Percentiles rank a stretch among this genome's conserved stretches.
These are phyloP conservation scores for Selenia dentaria DNA, from an alignment of 2,888 invertebrate species.

Conservation along the genomic window DNA sequence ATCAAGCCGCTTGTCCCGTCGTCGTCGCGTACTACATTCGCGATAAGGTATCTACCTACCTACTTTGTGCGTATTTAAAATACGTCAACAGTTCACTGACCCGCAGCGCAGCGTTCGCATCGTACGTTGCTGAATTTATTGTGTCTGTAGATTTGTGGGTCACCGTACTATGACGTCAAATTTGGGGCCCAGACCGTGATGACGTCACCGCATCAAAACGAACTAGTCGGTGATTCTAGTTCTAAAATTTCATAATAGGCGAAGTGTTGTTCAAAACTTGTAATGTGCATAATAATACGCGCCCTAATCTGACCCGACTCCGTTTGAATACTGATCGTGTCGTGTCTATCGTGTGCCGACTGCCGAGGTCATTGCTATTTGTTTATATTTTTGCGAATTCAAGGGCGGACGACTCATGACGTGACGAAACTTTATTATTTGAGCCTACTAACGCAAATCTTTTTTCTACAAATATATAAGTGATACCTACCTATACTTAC, in stretches of 20 bases:
- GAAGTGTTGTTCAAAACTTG: constrained; percentile 61
- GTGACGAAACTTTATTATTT: too few relatives aligned
- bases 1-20: constrained; percentile 58
- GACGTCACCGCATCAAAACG: constrained; percentile 73
- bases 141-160: constrained; percentile 84
- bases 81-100: constrained; percentile 82
- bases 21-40: constrained; percentile 71
- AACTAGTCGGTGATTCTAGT: constrained; percentile 75
- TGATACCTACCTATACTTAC: too few relatives aligned
- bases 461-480: too few relatives aligned
- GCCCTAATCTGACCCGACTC: constrained; percentile 77
- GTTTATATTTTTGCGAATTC: constrained; percentile 75
- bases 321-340: constrained; percentile 65
- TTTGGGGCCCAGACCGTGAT: constrained; percentile 72
- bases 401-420: constrained; percentile 58
- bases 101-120: constrained; percentile 72
- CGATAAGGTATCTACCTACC: constrained; percentile 64
- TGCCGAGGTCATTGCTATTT: constrained; percentile 80
- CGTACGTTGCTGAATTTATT: constrained; percentile 79
- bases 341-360: constrained; percentile 61
- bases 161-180: constrained; percentile 78
- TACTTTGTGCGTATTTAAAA: constrained; percentile 77
- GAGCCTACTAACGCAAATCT: too few relatives aligned
- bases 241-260: constrained; percentile 56
- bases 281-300: constrained; percentile 68